Evolutionary conservation across 2,113 vertebrate genomes (phyloP), one percentile per base, ranked within the genome.

Genomic region (Proteles cristata): DNA sequence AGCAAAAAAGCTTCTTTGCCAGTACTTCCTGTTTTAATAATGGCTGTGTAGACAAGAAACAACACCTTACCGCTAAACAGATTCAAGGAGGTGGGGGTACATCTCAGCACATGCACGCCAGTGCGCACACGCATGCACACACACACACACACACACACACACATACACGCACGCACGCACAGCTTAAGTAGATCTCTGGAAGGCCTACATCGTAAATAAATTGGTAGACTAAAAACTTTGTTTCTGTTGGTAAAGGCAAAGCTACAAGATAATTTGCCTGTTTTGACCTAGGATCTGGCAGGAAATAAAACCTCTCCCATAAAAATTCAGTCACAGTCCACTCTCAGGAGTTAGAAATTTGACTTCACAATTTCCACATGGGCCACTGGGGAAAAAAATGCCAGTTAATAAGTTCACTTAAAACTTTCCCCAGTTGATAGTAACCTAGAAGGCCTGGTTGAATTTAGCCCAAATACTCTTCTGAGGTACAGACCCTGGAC

Each of bases 51-150:
- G 17, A 88, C 28, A 14, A 33, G 15, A 95, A 86, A 69, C 0
- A 55, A 95, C 10, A 81, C 26, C 14, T 66, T 33, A 65, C 14
- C 17, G 19, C 25, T 43, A 80, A 31, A 79, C 2, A 48, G 1
- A 6, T 28, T 73, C 85, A 48, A 86, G 66, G 16, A 84, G n/a
- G 11, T 31, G 2, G 5, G 21, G 19, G 6, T 33, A 17, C 68
- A 69, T 12, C 11, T 12, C 50, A 14, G 48, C 48, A 50, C 48
- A 11, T 50, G 48, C 48, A 11, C 12, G 48, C 48, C 3, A 1
- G 8, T 0, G 0, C 31, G 11, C 0, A 3, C 11, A 7, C 4
- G 10, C 5, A 7, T 5, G 19, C 5, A 2, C 2, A 15, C 2
- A 17, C 4, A 31, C 63, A 25, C 8, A 48, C 23, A 61, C 43